These are phyloP conservation scores for Chunga burmeisteri DNA, from an alignment of 2,113 vertebrate genomes.

Conservation along the genomic window DNA sequence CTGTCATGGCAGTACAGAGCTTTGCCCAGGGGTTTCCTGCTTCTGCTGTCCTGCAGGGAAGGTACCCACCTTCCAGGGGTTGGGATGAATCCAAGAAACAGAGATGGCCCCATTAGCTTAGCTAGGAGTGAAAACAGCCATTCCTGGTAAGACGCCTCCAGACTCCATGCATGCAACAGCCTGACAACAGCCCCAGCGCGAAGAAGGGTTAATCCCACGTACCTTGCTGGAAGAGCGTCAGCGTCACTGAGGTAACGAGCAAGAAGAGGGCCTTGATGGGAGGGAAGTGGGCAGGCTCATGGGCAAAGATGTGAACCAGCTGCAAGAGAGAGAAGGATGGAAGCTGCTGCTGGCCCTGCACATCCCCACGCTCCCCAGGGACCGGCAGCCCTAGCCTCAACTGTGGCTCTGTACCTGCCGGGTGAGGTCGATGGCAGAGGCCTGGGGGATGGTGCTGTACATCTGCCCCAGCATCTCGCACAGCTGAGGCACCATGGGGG, in stretches of 20 bases:
- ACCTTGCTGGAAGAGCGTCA: slow-evolving; percentile 99
- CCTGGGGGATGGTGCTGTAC: slow-evolving; percentile 99
- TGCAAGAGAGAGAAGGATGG: slow-evolving; percentile 61
- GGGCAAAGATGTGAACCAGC: slow-evolving; percentile 99
- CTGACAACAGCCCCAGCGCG: slow-evolving; percentile 37
- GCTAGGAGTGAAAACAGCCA: slow-evolving; percentile 57
- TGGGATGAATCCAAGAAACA: slow-evolving; percentile 48
- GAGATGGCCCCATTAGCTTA: slow-evolving; percentile 56
- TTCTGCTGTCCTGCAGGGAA: slow-evolving; percentile 31
- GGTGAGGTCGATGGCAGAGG: slow-evolving; percentile 95
- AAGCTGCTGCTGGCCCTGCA: neutral
- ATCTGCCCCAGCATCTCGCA: slow-evolving; percentile 99
- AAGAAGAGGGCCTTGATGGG: slow-evolving; percentile 98
- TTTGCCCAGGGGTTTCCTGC: neutral
- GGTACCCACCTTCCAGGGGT: slow-evolving; percentile 63
- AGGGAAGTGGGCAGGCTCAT: slow-evolving; percentile 93
- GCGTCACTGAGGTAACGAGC: slow-evolving; percentile 95
- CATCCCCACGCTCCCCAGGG: neutral
- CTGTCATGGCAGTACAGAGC: neutral
- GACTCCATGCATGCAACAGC: slow-evolving; percentile 54
- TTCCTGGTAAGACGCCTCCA: slow-evolving; percentile 55
- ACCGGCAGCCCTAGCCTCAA: neutral
- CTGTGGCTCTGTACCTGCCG: slow-evolving; percentile 82
- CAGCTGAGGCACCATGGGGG: slow-evolving; percentile 97
- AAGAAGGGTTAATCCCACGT: slow-evolving; percentile 66